A percentile compares a stretch with the other conserved stretches of the same genome.
Evolutionary conservation across 2,113 vertebrate genomes (phyloP).

Genomic region (Hydrochoerus hydrochaeris): DNA sequence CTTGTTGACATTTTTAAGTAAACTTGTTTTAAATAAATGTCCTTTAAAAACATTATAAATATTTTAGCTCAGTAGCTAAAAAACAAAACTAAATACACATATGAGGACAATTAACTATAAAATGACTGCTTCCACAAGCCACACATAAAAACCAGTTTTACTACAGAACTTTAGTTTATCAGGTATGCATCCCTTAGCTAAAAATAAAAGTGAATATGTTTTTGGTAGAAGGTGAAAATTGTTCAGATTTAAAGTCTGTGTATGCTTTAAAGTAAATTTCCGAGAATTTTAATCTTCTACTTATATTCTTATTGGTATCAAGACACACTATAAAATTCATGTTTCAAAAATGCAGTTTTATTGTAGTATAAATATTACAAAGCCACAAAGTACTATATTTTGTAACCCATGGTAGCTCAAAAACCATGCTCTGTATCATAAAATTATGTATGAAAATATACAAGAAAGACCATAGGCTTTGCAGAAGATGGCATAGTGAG

Average conservation of each 20-base stretch:
- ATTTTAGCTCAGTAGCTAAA: slow-evolving; percentile 3
- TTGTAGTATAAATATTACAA: slow-evolving; percentile 1
- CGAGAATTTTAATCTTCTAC: neutral
- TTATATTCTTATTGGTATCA: neutral
- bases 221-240: neutral
- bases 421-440: neutral
- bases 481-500: neutral
- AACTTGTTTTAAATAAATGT: neutral
- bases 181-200: neutral
- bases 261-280: slow-evolving; percentile 45
- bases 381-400: neutral
- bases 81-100: slow-evolving; percentile 28
- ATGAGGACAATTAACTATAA: slow-evolving; percentile 7
- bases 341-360: slow-evolving; percentile 44
- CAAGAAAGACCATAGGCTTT: neutral
- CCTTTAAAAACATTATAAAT: slow-evolving; percentile 17
- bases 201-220: slow-evolving; percentile 38
- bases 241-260: neutral
- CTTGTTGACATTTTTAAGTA: slow-evolving; percentile 19
- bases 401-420: neutral
- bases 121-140: slow-evolving; percentile 19
- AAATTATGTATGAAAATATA: neutral
- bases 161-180: neutral
- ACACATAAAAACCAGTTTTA: slow-evolving; percentile 45
- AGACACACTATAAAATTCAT: neutral